Percentiles rank a stretch among this genome's conserved stretches.
phyloP scores from a whole-genome alignment of 1,140 invertebrate genomes.

The Bombus confusus region DNA sequence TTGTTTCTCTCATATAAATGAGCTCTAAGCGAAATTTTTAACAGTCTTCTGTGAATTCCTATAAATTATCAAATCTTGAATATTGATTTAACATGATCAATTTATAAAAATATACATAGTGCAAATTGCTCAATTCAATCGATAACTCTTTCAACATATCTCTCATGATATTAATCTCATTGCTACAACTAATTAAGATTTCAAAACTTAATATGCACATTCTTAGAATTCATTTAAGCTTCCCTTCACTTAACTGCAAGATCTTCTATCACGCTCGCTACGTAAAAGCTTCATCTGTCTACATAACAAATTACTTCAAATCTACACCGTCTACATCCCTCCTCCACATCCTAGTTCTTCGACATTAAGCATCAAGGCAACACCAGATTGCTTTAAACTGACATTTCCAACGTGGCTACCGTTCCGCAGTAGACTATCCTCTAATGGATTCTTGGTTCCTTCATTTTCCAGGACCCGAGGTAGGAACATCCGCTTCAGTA shows the following conservation, averaged over 20 bases:
- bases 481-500: conserved; percentile 91
- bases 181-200: neutral
- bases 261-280: neutral
- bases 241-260: neutral
- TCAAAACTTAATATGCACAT: no score
- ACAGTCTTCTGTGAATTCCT: no score
- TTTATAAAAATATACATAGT: no score
- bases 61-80: no score
- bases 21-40: no score
- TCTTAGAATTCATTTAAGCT: no score
- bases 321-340: neutral
- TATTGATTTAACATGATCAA: no score
- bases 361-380: neutral
- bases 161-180: neutral
- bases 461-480: conserved; percentile 86
- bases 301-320: neutral
- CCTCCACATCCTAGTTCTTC: neutral
- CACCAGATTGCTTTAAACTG: neutral
- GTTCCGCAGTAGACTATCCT: neutral
- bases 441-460: conserved; percentile 50
- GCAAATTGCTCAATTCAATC: no score
- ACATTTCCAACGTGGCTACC: neutral
- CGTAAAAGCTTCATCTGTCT: neutral
- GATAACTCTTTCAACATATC: no score
- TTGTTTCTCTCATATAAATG: no score